phyloP scores from a whole-genome alignment of 2,888 invertebrate genomes.

The Ormyrus nitidulus region DNA sequence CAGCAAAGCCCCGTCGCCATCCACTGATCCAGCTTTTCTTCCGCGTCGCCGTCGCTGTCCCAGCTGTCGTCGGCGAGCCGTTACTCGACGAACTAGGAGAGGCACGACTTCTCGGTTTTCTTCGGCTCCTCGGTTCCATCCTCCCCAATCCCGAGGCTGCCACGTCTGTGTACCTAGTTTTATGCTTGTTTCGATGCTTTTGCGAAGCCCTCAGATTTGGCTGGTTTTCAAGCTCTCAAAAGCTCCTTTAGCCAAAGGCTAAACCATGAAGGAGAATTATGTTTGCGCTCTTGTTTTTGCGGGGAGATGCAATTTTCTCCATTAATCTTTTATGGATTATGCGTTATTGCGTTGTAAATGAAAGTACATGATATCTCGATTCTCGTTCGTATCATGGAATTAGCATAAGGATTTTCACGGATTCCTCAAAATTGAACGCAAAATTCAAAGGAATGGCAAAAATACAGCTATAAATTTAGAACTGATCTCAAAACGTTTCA shows the following conservation, averaged over 20 bases:
- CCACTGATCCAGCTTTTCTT: conserved; percentile 79
- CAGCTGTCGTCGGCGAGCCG: background rate
- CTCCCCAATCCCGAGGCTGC: background rate
- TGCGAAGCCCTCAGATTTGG: background rate
- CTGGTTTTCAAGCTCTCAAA: background rate
- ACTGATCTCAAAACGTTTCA: background rate
- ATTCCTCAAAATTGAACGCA: conserved; percentile 30
- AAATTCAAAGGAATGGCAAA: conserved; percentile 11
- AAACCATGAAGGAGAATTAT: background rate
- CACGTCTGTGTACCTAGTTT: background rate
- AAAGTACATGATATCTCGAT: background rate
- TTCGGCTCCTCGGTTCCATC: background rate
- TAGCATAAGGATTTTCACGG: background rate
- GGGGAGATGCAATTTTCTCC: background rate
- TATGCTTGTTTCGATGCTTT: conserved; percentile 2
- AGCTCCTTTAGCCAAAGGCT: too few relatives aligned
- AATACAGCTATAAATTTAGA: background rate
- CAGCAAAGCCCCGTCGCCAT: conserved; percentile 96
- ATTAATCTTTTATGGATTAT: conserved; percentile 14
- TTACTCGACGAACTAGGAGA: background rate
- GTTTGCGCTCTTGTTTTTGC: background rate
- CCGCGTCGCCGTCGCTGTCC: background rate
- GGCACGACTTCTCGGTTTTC: background rate
- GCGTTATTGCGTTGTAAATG: background rate
- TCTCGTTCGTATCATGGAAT: conserved; percentile 1